phyloP scores from a whole-genome alignment of 2,797 vertebrate species.

The Lagorchestes hirsutus region DNA sequence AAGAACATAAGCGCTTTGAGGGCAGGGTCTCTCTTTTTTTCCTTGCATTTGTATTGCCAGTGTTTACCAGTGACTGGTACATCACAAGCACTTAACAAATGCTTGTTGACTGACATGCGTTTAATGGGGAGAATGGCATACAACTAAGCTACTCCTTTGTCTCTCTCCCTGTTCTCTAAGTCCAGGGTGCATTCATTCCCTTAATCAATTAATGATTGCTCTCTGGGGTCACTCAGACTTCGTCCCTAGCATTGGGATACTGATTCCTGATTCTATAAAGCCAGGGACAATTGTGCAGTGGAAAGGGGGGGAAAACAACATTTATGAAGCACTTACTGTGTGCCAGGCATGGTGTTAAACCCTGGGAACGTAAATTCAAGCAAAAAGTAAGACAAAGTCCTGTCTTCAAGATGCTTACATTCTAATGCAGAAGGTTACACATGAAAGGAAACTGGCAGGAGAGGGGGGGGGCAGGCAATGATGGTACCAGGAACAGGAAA shows the following conservation, averaged over 20 bases:
- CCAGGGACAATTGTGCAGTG: not conserved
- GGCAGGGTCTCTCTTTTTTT: not conserved
- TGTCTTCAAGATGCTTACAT: not conserved
- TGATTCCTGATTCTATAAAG: not conserved
- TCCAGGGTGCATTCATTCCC: not conserved
- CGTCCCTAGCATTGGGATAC: rapidly evolving
- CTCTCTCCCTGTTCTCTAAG: not conserved
- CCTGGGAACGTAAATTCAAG: not conserved
- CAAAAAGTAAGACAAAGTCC: not conserved
- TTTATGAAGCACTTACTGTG: not conserved
- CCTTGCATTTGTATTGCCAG: not conserved
- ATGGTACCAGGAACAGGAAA: not conserved
- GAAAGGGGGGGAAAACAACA: not conserved
- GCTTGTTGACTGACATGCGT: not conserved
- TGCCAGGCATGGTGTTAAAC: not conserved
- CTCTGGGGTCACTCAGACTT: not conserved
- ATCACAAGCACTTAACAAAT: not conserved
- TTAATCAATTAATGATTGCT: rapidly evolving
- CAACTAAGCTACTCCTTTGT: not conserved
- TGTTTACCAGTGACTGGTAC: not conserved
- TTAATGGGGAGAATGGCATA: not conserved
- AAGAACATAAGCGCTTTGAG: not conserved
- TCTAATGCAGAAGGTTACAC: not conserved
- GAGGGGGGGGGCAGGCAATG: too few relatives aligned
- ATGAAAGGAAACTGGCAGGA: not conserved